Evolutionary conservation across 2,113 vertebrate genomes (phyloP).

Genomic region (Machaerirhynchus nigripectus): DNA sequence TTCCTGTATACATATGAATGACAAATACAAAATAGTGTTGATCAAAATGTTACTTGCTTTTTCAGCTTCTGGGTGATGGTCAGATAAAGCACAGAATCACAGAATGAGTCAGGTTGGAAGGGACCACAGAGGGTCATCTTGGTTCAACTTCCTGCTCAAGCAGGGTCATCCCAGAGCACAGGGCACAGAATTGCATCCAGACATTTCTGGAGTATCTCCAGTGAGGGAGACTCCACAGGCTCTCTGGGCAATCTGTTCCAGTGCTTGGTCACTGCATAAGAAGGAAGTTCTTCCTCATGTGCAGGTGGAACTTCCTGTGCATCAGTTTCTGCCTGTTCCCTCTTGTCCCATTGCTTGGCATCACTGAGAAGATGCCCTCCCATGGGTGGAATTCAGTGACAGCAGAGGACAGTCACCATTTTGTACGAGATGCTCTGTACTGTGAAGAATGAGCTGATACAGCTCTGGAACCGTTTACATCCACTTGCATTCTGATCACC

Average conservation of each 20-base stretch:
- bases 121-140: background rate
- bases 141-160: background rate
- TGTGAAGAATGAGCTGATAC: background rate
- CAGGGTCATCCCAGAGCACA: background rate
- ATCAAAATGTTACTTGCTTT: background rate
- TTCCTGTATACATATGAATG: background rate
- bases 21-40: background rate
- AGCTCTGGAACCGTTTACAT: background rate
- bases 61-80: background rate
- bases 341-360: background rate
- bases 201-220: background rate
- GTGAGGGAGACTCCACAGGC: background rate
- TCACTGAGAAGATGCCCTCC: background rate
- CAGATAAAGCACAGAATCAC: background rate
- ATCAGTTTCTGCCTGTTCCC: background rate
- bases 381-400: background rate
- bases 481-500: background rate
- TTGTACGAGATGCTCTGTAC: background rate
- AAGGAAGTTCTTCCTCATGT: background rate
- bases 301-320: background rate
- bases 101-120: background rate
- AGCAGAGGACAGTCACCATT: background rate
- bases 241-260: background rate
- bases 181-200: background rate
- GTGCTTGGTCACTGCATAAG: background rate